A percentile compares a stretch with the other conserved stretches of the same genome.
phyloP scores from a whole-genome alignment of 2,113 vertebrate genomes.

The Osmerus eperlanus region DNA sequence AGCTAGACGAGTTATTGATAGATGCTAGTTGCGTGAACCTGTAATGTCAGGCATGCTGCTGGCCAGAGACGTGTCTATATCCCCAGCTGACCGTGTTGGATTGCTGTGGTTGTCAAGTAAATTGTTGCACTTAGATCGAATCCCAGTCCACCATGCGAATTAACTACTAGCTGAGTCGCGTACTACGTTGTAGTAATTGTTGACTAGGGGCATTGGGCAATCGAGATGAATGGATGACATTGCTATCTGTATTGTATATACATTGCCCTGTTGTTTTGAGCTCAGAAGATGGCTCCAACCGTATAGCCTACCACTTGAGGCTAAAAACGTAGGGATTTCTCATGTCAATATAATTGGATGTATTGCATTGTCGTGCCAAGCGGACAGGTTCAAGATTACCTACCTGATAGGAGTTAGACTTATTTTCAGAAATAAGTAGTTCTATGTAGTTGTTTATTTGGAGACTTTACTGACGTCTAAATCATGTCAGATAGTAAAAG shows the following conservation, averaged over 20 bases:
- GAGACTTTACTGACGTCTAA: neutral
- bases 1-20: too few species aligned
- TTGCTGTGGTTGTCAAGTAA: too few species aligned
- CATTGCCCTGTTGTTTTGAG: slow-evolving; percentile 3
- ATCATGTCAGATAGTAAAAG: neutral
- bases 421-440: neutral
- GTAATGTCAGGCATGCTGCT: too few species aligned
- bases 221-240: too few species aligned
- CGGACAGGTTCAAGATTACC: too few species aligned
- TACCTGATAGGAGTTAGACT: too few species aligned
- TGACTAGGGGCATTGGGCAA: too few species aligned
- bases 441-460: neutral
- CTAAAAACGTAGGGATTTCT: neutral
- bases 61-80: too few species aligned
- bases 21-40: too few species aligned
- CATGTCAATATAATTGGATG: slow-evolving; percentile 14
- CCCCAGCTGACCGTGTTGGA: too few species aligned
- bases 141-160: too few species aligned
- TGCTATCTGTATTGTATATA: neutral
- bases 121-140: too few species aligned
- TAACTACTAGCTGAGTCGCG: neutral
- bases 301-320: neutral
- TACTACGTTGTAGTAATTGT: neutral
- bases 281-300: neutral
- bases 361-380: neutral